Evolutionary conservation across 2,888 invertebrate species (phyloP), one percentile per base, ranked within the genome.

Genomic region (Matsumyia berberina): DNA sequence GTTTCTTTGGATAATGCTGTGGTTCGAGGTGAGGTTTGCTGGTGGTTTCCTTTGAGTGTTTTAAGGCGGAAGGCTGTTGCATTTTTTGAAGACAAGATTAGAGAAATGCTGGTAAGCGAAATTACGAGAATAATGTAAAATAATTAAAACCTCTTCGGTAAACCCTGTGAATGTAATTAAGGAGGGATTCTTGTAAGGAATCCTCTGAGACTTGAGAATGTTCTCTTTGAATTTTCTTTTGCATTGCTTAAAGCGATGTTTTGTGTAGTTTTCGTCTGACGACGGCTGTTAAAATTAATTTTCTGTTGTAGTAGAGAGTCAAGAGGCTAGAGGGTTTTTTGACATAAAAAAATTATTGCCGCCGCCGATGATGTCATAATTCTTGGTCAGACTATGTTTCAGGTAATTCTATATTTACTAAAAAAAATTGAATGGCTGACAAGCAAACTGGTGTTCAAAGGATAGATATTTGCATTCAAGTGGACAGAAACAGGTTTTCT

Each of bases 41-140:
- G 17, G 67, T 72, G 70, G 76, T 70, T 60, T 70, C 58, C 81
- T 83, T 83, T 78, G 82, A 78, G 53, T 39, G 46, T 66, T 44
- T 66, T 51, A 33, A 53, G 49, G 42, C 49, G 72, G 72, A 66
- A 67, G 58, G 46, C 24, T 67, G 72, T 73, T 82, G 78, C 78
- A 77, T 77, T 72, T 51, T 35, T 57, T 29, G 15, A 44, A 3
- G n/a, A 35, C n/a, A 33, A 7, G 39, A 42, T 29, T 17, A 51
- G 29, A 60, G 35, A 55, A 33, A 60, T 31, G 55, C 37, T 77
- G 35, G 24, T 55, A 37, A 77, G 29, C 37, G 49, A 57, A 72
- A 60, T 60, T 46, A 35, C 46, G 49, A 67, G 51, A 64, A 62
- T 78, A 72, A 83, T 83, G 35, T 77, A n/a, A n/a, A n/a, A n/a